Evolutionary conservation across 2,888 invertebrate species (phyloP), one percentile per base, ranked within the genome.

Genomic region (Abrostola triplasia): DNA sequence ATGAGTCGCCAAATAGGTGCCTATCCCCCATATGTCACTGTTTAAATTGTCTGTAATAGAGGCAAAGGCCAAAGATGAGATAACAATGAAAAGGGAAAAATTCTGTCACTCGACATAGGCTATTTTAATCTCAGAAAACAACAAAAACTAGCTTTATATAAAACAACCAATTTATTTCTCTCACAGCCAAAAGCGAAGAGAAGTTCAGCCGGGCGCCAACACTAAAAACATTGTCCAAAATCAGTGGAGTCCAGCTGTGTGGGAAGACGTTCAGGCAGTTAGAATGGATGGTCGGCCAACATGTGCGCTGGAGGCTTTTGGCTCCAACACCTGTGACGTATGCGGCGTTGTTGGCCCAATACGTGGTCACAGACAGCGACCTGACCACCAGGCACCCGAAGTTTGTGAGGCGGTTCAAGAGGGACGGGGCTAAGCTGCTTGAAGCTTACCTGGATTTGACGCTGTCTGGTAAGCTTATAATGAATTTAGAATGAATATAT

Each of bases 231-330:
- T 73, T 94, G 5, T 82, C 92, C 0, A 90, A 89, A 64, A 84
- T 89, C 10, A 92, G 92, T 40, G 90, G 90, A 0, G 88, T 93
- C 9, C 88, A 91, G 6, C 80, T 94, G 0, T 92, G 92, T 47
- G 92, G 92, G 5, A 91, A 90, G 73, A 93, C 92, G 0, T 94
- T 94, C 82, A 79, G 92, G 11, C 93, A 94, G 73, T 70, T 94
- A 7, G 94, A 94, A 65, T 94, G 93, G 93, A 93, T 92, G 94
- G 92, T 94, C 0, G 94, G 93, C 6, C 92, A 93, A 74, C 93
- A 94, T 48, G 91, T 90, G 0, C 79, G 89, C 0, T 94, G 94
- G 94, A 79, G 92, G 83, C 80, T 94, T 12, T 70, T 94, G 52
- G 81, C 91, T 0, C 94, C 94, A 0, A 94, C 94, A 0, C 91